Base-by-base conservation (phyloP, 2,797 vertebrate genomes). In the Karalla daura region DNA sequence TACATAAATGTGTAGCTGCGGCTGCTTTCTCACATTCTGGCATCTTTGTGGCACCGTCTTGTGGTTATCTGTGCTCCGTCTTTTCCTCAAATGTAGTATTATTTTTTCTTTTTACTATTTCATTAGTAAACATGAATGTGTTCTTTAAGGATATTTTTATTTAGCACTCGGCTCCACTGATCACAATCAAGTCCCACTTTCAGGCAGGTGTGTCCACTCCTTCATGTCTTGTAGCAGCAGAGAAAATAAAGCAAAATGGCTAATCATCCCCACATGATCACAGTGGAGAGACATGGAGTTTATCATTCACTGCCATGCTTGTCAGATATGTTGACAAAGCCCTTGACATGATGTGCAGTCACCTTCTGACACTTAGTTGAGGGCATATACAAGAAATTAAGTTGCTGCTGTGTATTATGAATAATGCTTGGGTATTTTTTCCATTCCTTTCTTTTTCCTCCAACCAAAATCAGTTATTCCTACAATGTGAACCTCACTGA, bases 151-250 rank as follows among this genome's bases (percentile, higher is more conserved):
- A 6, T 10, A 44, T 35, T 30, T 54, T 6, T 5, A 13, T 50
- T 61, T 50, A 52, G 59, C 67, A 52, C 39, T 54, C 65, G 56
- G 33, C 25, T 5, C 9, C 2, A 69, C 60, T 35, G 52, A 59
- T 65, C 45, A 28, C 37, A 27, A 46, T 21, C 33, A 37, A 35
- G 17, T 23, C 45, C 13, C 37, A 60, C 41, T 54, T 25, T 40
- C 5, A 17, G 11, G 20, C 9, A 30, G 35, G 20, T 20, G n/a
- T n/a, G n/a, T n/a, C n/a, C n/a, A n/a, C 24, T 40, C 9, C 32
- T 25, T 25, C 36, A n/a, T 27, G 3, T 24, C 17, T 28, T 21
- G 9, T 17, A 11, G 18, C 51, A 36, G 24, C 17, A 46, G n/a
- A 30, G 35, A 33, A 6, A 71, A 2, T 5, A 2, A 61, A 46